A percentile compares a stretch with the other conserved stretches of the same genome.
Evolutionary conservation across 2,113 vertebrate species (phyloP).

Genomic region (Myodes glareolus): DNA sequence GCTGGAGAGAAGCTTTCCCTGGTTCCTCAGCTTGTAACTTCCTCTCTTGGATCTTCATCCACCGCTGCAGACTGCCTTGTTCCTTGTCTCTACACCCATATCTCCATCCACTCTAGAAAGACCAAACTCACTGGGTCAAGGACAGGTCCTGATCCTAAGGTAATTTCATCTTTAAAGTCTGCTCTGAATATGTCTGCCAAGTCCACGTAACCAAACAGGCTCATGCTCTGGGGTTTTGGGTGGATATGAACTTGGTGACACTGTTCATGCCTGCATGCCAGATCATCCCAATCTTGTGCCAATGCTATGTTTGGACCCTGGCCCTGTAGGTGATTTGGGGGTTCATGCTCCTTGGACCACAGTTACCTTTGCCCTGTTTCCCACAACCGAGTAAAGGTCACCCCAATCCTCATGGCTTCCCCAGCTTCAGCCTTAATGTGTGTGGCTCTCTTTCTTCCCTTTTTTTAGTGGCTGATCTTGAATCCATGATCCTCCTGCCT

Average conservation of each 20-base stretch:
- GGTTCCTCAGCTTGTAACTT: background rate
- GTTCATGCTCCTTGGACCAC: background rate
- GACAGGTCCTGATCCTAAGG: background rate
- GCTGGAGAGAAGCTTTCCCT: background rate
- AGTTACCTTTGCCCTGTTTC: background rate
- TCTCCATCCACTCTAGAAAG: background rate
- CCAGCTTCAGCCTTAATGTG: no score
- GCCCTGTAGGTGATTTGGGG: accelerated
- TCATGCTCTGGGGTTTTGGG: background rate
- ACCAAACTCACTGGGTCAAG: accelerated
- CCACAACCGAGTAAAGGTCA: background rate
- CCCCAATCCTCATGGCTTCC: accelerated
- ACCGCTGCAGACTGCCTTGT: background rate
- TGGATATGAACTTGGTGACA: background rate
- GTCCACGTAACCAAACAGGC: background rate
- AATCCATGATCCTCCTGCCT: background rate
- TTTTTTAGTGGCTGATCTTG: background rate
- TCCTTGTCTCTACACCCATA: background rate
- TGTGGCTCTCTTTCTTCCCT: background rate
- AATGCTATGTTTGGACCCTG: accelerated
- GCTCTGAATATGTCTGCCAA: background rate
- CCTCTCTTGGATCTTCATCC: background rate
- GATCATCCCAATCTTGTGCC: background rate
- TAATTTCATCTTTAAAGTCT: background rate
- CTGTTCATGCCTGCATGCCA: background rate